phyloP scores from a whole-genome alignment of 2,113 vertebrate species.

The Mormyrus iriodes region DNA sequence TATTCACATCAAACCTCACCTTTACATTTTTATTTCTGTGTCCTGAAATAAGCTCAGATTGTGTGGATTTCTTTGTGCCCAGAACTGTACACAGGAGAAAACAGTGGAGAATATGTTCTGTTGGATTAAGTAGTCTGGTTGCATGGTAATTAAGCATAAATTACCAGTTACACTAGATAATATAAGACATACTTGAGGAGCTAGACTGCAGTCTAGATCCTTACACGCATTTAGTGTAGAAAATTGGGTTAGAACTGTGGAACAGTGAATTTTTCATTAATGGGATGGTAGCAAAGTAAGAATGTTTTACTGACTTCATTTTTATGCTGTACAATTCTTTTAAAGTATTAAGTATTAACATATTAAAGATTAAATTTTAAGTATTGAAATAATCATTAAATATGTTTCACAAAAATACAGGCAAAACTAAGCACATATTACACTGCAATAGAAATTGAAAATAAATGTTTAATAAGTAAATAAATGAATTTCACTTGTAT shows the following conservation, averaged over 20 bases:
- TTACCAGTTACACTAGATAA: constrained; percentile 59
- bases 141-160: constrained; percentile 64
- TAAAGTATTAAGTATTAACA: no score
- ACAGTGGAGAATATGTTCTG: constrained; percentile 63
- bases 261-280: constrained; percentile 35
- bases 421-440: neutral
- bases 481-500: neutral
- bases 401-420: neutral
- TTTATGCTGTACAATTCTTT: neutral
- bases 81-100: constrained; percentile 17
- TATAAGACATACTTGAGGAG: constrained; percentile 44
- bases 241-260: constrained; percentile 55
- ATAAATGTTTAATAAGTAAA: neutral
- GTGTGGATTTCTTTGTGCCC: neutral
- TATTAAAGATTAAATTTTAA: neutral
- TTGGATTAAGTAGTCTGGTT: constrained; percentile 58
- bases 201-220: constrained; percentile 38
- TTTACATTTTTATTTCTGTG: neutral
- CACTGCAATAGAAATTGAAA: neutral
- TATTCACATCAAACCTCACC: neutral
- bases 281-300: constrained; percentile 40
- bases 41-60: constrained; percentile 22
- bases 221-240: constrained; percentile 48
- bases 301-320: neutral
- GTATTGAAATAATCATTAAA: neutral